These are phyloP conservation scores for Rhineura floridana DNA, from an alignment of 2,113 vertebrate genomes.

Conservation along the genomic window DNA sequence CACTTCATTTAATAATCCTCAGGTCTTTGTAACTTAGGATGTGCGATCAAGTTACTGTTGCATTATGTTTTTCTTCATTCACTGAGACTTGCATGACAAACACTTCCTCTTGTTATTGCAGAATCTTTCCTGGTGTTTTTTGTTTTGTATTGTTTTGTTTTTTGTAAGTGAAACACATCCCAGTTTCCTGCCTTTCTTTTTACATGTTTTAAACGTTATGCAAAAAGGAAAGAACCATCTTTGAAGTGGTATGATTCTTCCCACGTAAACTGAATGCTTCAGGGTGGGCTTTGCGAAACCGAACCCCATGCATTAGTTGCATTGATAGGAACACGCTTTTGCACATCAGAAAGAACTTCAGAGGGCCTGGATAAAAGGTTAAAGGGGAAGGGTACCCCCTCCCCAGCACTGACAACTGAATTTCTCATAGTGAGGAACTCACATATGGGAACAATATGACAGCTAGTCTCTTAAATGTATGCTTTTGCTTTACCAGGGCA, in stretches of 20 bases:
- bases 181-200: no score
- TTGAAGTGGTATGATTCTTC: neutral
- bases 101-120: neutral
- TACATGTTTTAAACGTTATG: neutral
- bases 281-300: conserved; percentile 22
- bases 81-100: neutral
- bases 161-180: conserved; percentile 13
- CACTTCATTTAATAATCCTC: neutral
- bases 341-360: conserved; percentile 33
- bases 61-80: neutral
- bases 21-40: neutral
- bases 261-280: neutral
- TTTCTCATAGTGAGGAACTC: conserved; percentile 58
- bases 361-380: conserved; percentile 59
- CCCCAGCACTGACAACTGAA: conserved; percentile 64
- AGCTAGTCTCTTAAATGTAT: conserved; percentile 57
- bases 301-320: conserved; percentile 1
- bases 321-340: conserved; percentile 29
- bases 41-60: neutral
- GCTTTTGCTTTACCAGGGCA: conserved; percentile 67
- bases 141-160: neutral
- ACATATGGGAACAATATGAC: conserved; percentile 74
- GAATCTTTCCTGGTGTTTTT: conserved; percentile 1
- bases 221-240: neutral
- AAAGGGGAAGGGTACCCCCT: conserved; percentile 56